phyloP scores from a whole-genome alignment of 2,113 vertebrate species.

The Apteryx mantelli region DNA sequence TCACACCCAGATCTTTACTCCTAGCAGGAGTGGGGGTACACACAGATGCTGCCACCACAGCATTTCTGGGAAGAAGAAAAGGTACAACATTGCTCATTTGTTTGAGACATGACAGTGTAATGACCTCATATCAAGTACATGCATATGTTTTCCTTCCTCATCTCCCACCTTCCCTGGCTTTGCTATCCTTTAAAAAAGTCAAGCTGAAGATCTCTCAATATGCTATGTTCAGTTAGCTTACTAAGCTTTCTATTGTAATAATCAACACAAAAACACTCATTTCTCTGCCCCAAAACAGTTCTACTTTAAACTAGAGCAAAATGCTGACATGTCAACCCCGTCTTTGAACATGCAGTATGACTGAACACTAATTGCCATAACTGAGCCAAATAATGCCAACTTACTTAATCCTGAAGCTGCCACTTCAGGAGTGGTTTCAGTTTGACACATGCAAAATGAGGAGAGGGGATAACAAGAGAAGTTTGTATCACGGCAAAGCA shows the following conservation, averaged over 20 bases:
- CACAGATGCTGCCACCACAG: background rate
- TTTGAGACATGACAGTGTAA: background rate
- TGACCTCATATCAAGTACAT: background rate
- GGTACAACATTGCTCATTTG: fast-evolving
- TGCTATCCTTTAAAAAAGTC: background rate
- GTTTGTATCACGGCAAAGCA: background rate
- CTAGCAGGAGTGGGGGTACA: background rate
- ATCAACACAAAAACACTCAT: background rate
- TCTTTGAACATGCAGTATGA: background rate
- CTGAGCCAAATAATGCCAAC: background rate
- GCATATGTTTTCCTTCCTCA: background rate
- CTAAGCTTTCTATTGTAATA: background rate
- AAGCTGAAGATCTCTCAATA: background rate
- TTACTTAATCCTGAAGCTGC: constrained; percentile 18
- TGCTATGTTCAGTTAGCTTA: background rate
- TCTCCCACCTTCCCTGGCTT: background rate
- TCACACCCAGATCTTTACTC: background rate
- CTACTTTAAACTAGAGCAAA: background rate
- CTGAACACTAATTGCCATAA: constrained; percentile 39
- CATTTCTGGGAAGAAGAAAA: background rate
- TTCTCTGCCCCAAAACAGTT: background rate
- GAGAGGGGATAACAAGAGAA: background rate
- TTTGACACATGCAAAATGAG: background rate
- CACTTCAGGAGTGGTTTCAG: background rate
- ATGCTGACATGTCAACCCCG: background rate